Evolutionary conservation across 2,797 vertebrate genomes (phyloP), one percentile per base, ranked within the genome.

Genomic region (Saxicola maurus): DNA sequence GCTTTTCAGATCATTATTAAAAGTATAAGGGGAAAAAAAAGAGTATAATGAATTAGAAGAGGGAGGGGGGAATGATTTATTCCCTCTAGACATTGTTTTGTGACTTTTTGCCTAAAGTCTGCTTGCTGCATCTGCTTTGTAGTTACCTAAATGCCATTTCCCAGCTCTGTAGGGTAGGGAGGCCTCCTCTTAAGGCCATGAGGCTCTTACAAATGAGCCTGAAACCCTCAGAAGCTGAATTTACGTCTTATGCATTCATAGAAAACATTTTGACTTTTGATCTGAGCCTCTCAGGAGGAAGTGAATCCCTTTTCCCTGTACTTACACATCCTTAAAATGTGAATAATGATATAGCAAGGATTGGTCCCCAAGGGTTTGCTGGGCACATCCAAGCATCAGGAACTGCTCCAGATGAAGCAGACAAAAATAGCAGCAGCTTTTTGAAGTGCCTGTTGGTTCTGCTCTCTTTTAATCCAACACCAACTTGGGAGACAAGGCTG

Each of bases 401-500:
- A 92, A 42, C 38, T 0, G 8, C 68, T 87, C 35, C 6, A 17
- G 84, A 75, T 27, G 49, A 90, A 59, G 72, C 25, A 37, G 62
- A 46, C 51, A 87, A 77, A 89, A 86, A 61, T 14, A 94, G 69
- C 45, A 85, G 43, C 61, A 77, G 51, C 69, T 81, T 89, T 90
- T 89, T 82, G 53, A 93, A 80, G 61, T 30, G 72, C 57, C 30
- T 82, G 31, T 51, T 80, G 51, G 40, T 87, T 89, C 33, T 10
- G 13, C 38, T 92, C 59, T 53, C 79, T 91, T 90, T 94, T 85
- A 76, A 90, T 89, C 79, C 85, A 94, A 55, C 48, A 61, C 20
- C 55, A 80, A 65, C 55, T 82, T 55, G 14, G 31, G 79, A 81
- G 73, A 65, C 33, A 37, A 87, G 69, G 76, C 79, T 82, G 82